Evolutionary conservation across 2,797 vertebrate genomes (phyloP).

Genomic region (Australoheros facetus): DNA sequence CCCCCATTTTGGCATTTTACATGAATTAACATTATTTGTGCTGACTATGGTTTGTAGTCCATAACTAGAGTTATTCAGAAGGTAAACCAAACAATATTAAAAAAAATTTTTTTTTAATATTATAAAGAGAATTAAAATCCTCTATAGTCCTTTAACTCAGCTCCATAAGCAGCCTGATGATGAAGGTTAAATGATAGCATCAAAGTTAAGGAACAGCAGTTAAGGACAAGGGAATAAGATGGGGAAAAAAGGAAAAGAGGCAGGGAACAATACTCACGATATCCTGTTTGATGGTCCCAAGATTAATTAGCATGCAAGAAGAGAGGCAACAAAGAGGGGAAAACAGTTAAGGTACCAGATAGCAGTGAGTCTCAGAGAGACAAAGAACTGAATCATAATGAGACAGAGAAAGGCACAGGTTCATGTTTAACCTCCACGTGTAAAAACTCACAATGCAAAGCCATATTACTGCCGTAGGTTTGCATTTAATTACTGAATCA

Average conservation of each 20-base stretch:
- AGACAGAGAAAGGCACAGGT: background rate
- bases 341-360: constrained; percentile 24
- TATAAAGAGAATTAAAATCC: background rate
- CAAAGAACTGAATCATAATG: background rate
- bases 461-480: constrained; percentile 6
- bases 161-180: background rate
- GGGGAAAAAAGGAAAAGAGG: constrained; percentile 10
- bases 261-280: constrained; percentile 90
- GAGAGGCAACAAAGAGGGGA: constrained; percentile 14
- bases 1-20: background rate
- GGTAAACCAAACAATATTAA: background rate
- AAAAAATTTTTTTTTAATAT: background rate
- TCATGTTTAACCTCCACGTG: constrained; percentile 32
- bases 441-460: background rate
- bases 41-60: background rate
- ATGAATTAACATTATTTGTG: constrained; percentile 12
- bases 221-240: constrained; percentile 28
- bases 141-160: constrained; percentile 23
- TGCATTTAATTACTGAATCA: constrained; percentile 11
- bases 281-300: constrained; percentile 84
- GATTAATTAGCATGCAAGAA: constrained; percentile 50
- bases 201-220: constrained; percentile 34
- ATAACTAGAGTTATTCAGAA: background rate
- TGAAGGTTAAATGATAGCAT: constrained; percentile 49
- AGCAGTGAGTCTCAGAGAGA: constrained; percentile 19